phyloP scores from a whole-genome alignment of 2,888 invertebrate species.

The Pyrrhosoma nymphula region DNA sequence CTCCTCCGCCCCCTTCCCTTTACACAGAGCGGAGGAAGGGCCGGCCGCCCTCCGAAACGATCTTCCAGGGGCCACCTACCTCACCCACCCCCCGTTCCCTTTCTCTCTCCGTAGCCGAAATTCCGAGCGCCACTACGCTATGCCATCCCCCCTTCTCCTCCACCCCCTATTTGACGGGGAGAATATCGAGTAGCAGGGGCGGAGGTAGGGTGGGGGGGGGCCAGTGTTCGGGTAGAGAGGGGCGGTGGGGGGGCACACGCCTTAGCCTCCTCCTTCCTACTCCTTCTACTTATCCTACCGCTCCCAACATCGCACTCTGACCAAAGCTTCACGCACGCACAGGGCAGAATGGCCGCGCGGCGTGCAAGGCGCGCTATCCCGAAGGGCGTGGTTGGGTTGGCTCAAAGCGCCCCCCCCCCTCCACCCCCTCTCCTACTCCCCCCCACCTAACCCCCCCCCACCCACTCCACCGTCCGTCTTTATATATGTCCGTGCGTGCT shows the following conservation, averaged over 20 bases:
- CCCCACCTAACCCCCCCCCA: too few relatives aligned
- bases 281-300: background rate
- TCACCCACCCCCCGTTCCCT: background rate
- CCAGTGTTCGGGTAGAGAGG: too few relatives aligned
- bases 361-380: background rate
- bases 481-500: slow-evolving; percentile 10
- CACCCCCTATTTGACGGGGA: background rate
- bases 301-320: background rate
- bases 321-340: background rate
- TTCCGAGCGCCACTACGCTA: slow-evolving; percentile 18
- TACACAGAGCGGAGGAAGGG: background rate
- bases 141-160: background rate
- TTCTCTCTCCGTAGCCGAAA: background rate
- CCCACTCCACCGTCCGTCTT: background rate
- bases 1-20: background rate
- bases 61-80: background rate
- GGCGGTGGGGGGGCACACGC: background rate
- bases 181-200: background rate
- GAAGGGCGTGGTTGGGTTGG: background rate
- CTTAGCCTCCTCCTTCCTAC: too few relatives aligned
- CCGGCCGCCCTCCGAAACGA: background rate
- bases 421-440: too few relatives aligned
- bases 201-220: background rate
- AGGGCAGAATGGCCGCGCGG: background rate
- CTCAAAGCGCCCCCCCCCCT: too few relatives aligned